Conservation (phyloP, 1,140 invertebrate species). For the Pseudomyrmex dendroicus region DNA sequence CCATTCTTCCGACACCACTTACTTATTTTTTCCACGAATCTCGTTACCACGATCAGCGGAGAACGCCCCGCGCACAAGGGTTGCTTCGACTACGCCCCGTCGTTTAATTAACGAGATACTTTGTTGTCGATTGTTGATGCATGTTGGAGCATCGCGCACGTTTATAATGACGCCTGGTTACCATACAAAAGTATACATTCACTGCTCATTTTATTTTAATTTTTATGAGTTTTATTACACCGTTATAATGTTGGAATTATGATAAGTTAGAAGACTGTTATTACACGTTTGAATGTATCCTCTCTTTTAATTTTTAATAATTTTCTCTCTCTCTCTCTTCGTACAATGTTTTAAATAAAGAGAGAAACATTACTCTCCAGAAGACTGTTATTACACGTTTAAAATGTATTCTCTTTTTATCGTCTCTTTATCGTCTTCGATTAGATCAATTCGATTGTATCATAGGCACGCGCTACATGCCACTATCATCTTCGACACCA, state of each 20-base stretch:
- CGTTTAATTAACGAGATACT: constrained; percentile 78
- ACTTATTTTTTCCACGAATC: constrained; percentile 82
- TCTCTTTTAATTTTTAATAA: neutral
- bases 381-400: too few species aligned
- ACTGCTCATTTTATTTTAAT: neutral
- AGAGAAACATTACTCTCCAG: neutral
- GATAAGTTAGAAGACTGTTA: neutral
- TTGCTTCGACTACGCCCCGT: constrained; percentile 77
- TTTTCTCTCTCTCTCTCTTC: neutral
- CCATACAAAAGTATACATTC: neutral
- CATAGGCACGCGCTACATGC: too few species aligned
- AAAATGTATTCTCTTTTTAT: too few species aligned
- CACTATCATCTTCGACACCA: too few species aligned
- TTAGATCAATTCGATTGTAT: too few species aligned
- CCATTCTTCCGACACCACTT: constrained; percentile 71
- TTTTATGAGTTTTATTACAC: neutral
- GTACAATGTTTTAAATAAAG: neutral
- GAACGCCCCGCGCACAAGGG: constrained; percentile 62
- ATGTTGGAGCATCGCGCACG: constrained; percentile 26
- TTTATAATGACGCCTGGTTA: neutral
- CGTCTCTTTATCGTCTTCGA: too few species aligned
- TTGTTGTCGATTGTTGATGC: constrained; percentile 52
- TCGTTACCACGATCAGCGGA: constrained; percentile 80
- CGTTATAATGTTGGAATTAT: neutral
- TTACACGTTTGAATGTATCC: neutral